Evolutionary conservation across 2,113 vertebrate species (phyloP).

Genomic region (Epinephelus cyanopodus): DNA sequence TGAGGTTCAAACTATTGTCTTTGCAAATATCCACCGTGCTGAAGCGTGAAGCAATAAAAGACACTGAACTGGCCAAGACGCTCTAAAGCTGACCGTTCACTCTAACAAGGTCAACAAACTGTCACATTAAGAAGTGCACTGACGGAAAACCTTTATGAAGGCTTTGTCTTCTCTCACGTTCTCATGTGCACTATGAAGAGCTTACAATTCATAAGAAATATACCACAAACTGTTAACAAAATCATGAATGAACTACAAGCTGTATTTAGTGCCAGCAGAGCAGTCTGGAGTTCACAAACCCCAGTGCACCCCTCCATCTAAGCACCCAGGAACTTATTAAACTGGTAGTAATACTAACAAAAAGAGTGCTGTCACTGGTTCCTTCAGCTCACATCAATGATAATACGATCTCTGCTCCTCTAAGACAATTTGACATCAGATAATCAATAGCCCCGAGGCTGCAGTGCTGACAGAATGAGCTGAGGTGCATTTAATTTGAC

Average conservation of each 20-base stretch:
- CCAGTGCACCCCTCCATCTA: neutral
- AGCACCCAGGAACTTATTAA: neutral
- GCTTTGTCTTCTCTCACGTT: neutral
- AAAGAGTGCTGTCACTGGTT: neutral
- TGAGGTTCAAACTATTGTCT: neutral
- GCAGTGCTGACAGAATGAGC: neutral
- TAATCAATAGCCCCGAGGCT: slow-evolving; percentile 9
- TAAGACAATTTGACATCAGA: slow-evolving; percentile 26
- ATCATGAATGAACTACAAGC: neutral
- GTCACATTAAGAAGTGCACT: neutral
- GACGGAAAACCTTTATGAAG: neutral
- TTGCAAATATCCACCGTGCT: neutral
- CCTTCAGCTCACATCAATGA: slow-evolving; percentile 24
- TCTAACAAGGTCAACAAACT: neutral
- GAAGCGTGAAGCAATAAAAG: neutral
- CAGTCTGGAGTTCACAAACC: neutral
- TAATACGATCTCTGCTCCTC: slow-evolving; percentile 16
- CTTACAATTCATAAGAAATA: neutral
- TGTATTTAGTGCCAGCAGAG: neutral
- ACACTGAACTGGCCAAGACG: neutral
- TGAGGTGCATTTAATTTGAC: slow-evolving; percentile 21
- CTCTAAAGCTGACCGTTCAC: neutral
- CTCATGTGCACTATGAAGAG: neutral
- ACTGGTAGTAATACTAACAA: neutral
- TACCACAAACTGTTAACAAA: neutral